Evolutionary conservation across 2,888 invertebrate genomes (phyloP).

Genomic region (Volucella inflata): DNA sequence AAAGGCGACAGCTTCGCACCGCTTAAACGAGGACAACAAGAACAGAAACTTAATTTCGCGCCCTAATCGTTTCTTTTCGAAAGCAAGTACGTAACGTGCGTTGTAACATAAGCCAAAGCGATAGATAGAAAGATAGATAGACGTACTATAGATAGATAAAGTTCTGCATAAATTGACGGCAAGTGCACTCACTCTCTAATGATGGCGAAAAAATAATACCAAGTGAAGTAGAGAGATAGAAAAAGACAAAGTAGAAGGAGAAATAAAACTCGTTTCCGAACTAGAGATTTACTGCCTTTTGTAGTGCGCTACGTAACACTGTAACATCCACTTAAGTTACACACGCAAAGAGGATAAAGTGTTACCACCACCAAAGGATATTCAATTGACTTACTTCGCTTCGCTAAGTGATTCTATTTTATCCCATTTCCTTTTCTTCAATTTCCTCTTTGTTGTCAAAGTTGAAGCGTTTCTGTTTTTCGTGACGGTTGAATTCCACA

Average conservation of each 20-base stretch:
- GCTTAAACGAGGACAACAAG: slow-evolving; percentile 6
- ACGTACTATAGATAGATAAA: slow-evolving; percentile 4
- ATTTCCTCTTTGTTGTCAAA: slow-evolving; percentile 4
- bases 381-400: slow-evolving; percentile 47
- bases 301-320: slow-evolving; percentile 4
- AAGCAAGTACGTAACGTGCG: not conserved
- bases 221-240: not conserved
- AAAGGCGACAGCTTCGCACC: slow-evolving; percentile 51
- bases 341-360: slow-evolving; percentile 23
- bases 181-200: slow-evolving; percentile 55
- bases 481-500: not conserved
- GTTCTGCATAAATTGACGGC: slow-evolving; percentile 65
- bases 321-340: slow-evolving; percentile 35
- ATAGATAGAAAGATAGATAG: not conserved
- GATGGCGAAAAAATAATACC: slow-evolving; percentile 64
- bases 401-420: slow-evolving; percentile 41
- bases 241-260: not conserved
- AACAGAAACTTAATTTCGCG: slow-evolving; percentile 63
- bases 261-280: slow-evolving; percentile 32
- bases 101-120: not conserved
- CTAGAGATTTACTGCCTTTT: slow-evolving; percentile 28
- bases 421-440: not conserved
- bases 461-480: not conserved
- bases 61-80: slow-evolving; percentile 44
- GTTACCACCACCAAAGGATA: slow-evolving; percentile 9